phyloP scores from a whole-genome alignment of 2,888 invertebrate species.

The Apamea epomidion region DNA sequence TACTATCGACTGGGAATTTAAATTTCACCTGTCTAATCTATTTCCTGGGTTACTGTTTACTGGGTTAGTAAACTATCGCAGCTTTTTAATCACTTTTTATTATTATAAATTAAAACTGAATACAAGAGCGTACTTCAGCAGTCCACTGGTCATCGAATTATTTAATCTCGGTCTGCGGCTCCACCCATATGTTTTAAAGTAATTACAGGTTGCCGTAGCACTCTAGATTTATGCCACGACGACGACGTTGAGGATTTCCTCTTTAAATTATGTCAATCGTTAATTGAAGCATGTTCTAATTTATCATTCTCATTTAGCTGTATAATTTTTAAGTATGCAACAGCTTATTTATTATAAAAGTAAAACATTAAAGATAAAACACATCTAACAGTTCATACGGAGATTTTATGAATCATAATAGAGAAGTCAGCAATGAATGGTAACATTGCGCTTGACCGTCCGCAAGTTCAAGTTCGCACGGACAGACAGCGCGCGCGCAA shows the following conservation, averaged over 20 bases:
- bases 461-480: conserved; percentile 84
- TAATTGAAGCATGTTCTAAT: conserved; percentile 20
- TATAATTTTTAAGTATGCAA: background rate
- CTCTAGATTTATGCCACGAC: conserved; percentile 61
- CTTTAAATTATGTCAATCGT: conserved; percentile 59
- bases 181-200: conserved; percentile 62
- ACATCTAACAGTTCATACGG: conserved; percentile 1
- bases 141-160: conserved; percentile 50
- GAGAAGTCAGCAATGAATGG: conserved; percentile 53
- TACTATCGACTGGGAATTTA: background rate
- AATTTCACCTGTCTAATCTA: background rate
- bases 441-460: conserved; percentile 83
- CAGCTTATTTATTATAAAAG: background rate
- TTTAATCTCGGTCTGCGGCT: conserved; percentile 55
- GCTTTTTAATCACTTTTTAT: background rate
- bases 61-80: background rate
- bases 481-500: conserved; percentile 67
- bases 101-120: conserved; percentile 15
- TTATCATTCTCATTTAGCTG: conserved; percentile 7
- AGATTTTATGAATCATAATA: conserved; percentile 44
- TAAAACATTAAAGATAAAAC: conserved; percentile 11
- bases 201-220: conserved; percentile 58
- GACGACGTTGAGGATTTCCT: conserved; percentile 64
- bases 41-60: background rate
- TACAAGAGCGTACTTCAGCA: conserved; percentile 26